Conservation (phyloP, 2,797 vertebrate genomes). For the Pampus argenteus region DNA sequence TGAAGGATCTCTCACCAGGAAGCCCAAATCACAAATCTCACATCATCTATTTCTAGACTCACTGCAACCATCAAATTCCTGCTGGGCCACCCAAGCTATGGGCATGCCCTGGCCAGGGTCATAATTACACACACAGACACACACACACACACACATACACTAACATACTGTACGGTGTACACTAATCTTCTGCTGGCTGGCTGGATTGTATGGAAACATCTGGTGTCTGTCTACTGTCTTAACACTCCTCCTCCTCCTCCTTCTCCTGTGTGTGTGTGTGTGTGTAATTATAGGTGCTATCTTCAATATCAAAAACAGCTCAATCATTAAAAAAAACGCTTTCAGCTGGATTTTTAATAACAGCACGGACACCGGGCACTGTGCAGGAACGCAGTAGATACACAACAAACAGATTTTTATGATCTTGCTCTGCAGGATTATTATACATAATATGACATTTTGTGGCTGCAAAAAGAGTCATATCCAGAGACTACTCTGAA, state of each 20-base stretch:
- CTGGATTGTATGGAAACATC: conserved; percentile 72
- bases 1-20: conserved; percentile 20
- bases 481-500: not conserved
- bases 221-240: conserved; percentile 71
- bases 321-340: conserved; percentile 67
- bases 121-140: conserved; percentile 62
- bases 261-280: conserved; percentile 10
- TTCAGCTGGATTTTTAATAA: conserved; percentile 43
- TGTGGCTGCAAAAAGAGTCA: conserved; percentile 1
- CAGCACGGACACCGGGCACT: not conserved
- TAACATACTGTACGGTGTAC: conserved; percentile 33
- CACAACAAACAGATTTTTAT: not conserved
- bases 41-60: conserved; percentile 36
- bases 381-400: conserved; percentile 6
- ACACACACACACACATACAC: conserved; percentile 45
- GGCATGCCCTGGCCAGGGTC: conserved; percentile 63
- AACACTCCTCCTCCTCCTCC: conserved; percentile 8
- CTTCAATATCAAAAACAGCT: conserved; percentile 51
- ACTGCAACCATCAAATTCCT: conserved; percentile 56
- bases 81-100: conserved; percentile 67
- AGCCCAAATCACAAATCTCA: conserved; percentile 38
- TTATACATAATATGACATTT: conserved; percentile 6
- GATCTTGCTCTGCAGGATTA: not conserved
- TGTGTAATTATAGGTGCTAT: conserved; percentile 37
- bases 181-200: conserved; percentile 45